Base-by-base conservation (phyloP, 2,888 invertebrate species). In the Poecilus cupreus region DNA sequence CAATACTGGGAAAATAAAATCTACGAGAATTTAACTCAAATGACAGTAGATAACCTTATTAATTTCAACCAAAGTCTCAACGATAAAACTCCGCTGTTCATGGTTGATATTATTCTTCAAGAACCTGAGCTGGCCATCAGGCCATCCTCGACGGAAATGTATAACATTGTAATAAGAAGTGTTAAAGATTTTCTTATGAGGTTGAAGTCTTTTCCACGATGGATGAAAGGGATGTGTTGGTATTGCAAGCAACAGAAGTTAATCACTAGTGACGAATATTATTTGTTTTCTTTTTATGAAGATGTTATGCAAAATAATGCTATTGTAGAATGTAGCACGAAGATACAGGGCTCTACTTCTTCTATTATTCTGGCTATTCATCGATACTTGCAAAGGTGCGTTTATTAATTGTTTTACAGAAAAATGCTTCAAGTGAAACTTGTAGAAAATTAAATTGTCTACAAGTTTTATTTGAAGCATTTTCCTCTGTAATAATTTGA, bases 181-280 rank as follows among this genome's bases (percentile, higher is more conserved):
- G 91, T 95, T 13, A 93, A 94, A 85, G 95, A 96, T 87, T 94
- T 96, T 86, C 89, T 97, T 0, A 94, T 94, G 83, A 93, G 94
- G 82, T 88, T 96, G 4, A 95, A 94, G 85, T 88, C 91, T 0
- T 96, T 97, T 86, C 92, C 94, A 0, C 93, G 97, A 6, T 98
- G 97, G 97, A 95, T 96, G 94, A 91, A 93, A 85, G 93, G 93
- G 10, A 95, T 95, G 0, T 97, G 97, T 85, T 86, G 96, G 0
- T 92, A 93, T 46, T 95, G 95, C 82, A 91, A 92, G 0, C 93
- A 94, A 0, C 92, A 94, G 83, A 90, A 89, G 83, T 89, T 92
- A 6, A 89, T 90, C 0, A 91, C 92, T 1, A 91, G 92, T 43
- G 93, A 91, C 85, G 91, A 92, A 49, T 91, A 91, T 81, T 92